These are phyloP conservation scores for Bombyx mori DNA, from an alignment of 1,140 invertebrate species.

Conservation along the genomic window DNA sequence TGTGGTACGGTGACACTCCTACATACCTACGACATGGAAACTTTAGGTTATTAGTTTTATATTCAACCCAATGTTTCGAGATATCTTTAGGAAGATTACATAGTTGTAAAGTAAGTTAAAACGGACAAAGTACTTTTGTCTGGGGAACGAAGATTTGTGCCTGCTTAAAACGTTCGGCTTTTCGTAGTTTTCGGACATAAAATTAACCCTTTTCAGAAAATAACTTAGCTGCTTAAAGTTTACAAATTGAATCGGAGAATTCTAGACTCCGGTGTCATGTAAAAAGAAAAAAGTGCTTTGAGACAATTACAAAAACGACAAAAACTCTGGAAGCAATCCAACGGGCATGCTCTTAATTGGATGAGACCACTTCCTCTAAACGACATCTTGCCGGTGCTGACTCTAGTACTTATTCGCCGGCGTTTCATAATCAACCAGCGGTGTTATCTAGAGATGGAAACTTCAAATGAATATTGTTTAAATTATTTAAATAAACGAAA, in stretches of 20 bases:
- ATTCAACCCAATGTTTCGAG: not conserved
- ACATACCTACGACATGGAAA: not conserved
- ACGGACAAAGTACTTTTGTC: too few relatives aligned
- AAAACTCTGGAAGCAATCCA: constrained; percentile 60
- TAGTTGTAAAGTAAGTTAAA: too few relatives aligned
- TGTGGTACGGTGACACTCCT: constrained; percentile 13
- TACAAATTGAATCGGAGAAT: not conserved
- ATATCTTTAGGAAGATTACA: not conserved
- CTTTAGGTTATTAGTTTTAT: not conserved
- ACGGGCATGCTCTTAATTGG: constrained; percentile 60
- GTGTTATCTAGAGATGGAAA: constrained; percentile 1
- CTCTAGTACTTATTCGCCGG: constrained; percentile 16
- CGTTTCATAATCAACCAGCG: constrained; percentile 30
- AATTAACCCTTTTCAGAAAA: not conserved
- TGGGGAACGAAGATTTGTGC: too few relatives aligned
- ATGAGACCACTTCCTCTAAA: constrained; percentile 64
- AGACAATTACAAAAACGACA: constrained; percentile 64
- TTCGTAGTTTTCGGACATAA: too few relatives aligned
- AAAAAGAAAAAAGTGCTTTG: constrained; percentile 33
- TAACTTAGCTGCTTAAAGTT: not conserved
- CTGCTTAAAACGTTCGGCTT: too few relatives aligned
- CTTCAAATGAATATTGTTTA: not conserved
- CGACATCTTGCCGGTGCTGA: constrained; percentile 33
- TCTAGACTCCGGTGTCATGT: constrained; percentile 24
- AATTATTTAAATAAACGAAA: not conserved